A percentile compares a stretch with the other conserved stretches of the same genome.
Evolutionary conservation across 2,888 invertebrate species (phyloP).

Genomic region (Strigamia transsilvanica): DNA sequence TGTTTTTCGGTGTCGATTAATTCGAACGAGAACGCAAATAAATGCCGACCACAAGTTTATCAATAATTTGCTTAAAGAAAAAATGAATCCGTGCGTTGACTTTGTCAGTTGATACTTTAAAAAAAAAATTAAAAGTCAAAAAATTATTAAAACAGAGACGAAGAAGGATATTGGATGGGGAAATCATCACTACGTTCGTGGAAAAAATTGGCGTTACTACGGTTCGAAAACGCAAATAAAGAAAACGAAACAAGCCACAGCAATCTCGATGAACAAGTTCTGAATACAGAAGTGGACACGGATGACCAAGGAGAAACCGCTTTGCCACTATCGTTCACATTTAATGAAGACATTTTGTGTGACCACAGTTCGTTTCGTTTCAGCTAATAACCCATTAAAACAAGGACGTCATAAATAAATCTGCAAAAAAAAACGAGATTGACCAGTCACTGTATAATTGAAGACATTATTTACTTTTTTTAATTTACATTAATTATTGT

Average conservation of each 20-base stretch:
- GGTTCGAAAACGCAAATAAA: conserved; percentile 45
- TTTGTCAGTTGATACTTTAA: background rate
- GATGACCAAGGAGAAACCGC: conserved; percentile 28
- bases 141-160: conserved; percentile 56
- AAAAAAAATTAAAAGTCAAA: background rate
- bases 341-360: conserved; percentile 52
- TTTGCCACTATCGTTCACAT: conserved; percentile 36
- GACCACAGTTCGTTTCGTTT: conserved; percentile 41
- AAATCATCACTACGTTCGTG: conserved; percentile 69
- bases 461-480: background rate
- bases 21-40: conserved; percentile 60
- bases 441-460: conserved; percentile 5
- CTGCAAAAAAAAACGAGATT: background rate
- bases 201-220: conserved; percentile 66
- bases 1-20: conserved; percentile 60
- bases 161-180: conserved; percentile 67
- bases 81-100: conserved; percentile 32
- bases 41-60: conserved; percentile 62
- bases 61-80: conserved; percentile 58
- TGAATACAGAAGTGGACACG: background rate
- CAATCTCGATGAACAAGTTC: background rate
- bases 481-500: conserved; percentile 24
- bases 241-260: conserved; percentile 15
- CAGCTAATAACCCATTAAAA: conserved; percentile 12
- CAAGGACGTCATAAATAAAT: background rate